Evolutionary conservation across 53 echinoderm and acorn worm genomes (phyloP), one percentile per base, ranked within the genome.

Genomic region (Holothuria leucospilota): DNA sequence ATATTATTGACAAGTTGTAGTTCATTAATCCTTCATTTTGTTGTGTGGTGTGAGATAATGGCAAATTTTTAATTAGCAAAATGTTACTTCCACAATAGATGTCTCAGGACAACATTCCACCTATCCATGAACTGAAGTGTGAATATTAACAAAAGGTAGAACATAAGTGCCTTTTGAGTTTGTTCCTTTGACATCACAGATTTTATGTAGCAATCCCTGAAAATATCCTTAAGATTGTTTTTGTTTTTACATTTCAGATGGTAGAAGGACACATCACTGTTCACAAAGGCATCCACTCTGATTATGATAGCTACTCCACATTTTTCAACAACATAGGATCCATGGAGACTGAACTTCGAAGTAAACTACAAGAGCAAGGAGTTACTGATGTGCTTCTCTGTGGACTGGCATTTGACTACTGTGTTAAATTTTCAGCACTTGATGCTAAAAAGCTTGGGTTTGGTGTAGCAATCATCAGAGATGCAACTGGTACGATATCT

Each of bases 301-400:
- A 96, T 6, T 81, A 94, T 29, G 96, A 96, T 60, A 94, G 92
- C 87, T 96, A 96, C 56, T 94, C 96, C 8, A 74, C 89, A 6
- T 91, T 96, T 61, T 84, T 90, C 56, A 90, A 94, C 87, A 91
- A 96, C 51, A 65, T 85, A 15, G 63, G 81, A 21, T 68, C 69
- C 16, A 63, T 83, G 56, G 85, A 96, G 67, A 86, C 92, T 16
- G 74, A 81, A 4, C 80, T 96, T 38, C 74, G 85, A 4, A 56
- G 42, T 26, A 84, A 69, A 63, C 65, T 97, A 11, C 66, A 68
- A 39, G 10, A 18, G 38, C 52, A 72, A 63, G 89, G 82, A 39
- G 89, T 97, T 71, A 95, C 95, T 25, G 95, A 95, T 67, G 66
- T 97, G 13, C 92, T 87, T 83, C 29, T 93, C 62, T 93, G 93